Evolutionary conservation across 2,113 vertebrate species (phyloP), one percentile per base, ranked within the genome.

Genomic region (Paracanthobrama guichenoti): DNA sequence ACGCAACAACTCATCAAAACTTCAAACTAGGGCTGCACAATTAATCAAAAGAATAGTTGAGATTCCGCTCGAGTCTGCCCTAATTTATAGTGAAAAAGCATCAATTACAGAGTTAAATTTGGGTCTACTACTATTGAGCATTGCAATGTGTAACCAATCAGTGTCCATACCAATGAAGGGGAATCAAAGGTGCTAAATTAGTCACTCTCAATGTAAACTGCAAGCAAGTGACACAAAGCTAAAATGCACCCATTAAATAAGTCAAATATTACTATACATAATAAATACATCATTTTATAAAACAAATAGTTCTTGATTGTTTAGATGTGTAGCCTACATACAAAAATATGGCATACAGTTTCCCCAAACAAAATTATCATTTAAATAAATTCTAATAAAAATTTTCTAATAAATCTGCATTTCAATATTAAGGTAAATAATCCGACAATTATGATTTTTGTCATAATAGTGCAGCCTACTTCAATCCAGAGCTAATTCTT

Each of bases 1-100:
- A 13, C 4, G 3, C 26, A 22, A 48, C 22, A 24, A 44, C 22
- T 73, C 22, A 50, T n/a, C 72, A 48, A 60, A n/a, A 35, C 50
- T 78, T 78, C 20, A 78, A 75, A 55, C 67, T n/a, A 71, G 35
- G 67, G 31, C 67, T 71, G 67, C 35, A 39, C 67, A 71, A 22
- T 71, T 42, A 71, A 42, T 71, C 20, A 10, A 71, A 71, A 69
- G 20, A 42, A 71, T 48, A 14, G 14, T 14, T 24, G n/a, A 11
- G 59, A 24, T 12, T 60, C 3, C 1, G 11, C 4, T 60, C 12
- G 12, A 1, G 59, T 60, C 22, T 24, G 18, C 50, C 50, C 50
- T 55, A 6, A 55, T 55, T 10, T 1, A 71, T 69, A n/a, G 20
- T 71, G 35, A 13, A 71, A n/a, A n/a, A 69, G 35, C 16, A 3